A percentile compares a stretch with the other conserved stretches of the same genome.
Conservation (phyloP, 2,888 invertebrate species). For the Morpho achilles region DNA sequence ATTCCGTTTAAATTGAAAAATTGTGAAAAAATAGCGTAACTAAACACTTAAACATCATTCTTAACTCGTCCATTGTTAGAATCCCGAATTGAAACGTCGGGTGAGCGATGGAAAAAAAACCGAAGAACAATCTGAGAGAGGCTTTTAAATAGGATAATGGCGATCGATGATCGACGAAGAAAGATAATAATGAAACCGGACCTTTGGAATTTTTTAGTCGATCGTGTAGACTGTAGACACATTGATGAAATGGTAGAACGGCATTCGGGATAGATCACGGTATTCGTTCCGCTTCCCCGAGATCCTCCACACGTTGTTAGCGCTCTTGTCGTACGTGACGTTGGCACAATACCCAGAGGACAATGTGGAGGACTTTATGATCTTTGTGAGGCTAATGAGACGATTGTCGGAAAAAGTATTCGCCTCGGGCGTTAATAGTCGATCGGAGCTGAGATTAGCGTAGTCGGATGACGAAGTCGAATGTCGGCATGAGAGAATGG, state of each 20-base stretch:
- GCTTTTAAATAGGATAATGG: slow-evolving; percentile 78
- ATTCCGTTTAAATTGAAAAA: slow-evolving; percentile 74
- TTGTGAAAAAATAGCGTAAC: slow-evolving; percentile 76
- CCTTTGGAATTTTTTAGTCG: slow-evolving; percentile 61
- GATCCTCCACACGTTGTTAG: slow-evolving; percentile 75
- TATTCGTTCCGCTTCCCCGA: slow-evolving; percentile 74
- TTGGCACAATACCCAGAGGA: slow-evolving; percentile 50
- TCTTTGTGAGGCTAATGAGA: slow-evolving; percentile 70
- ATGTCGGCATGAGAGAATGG: slow-evolving; percentile 60
- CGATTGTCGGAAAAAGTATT: slow-evolving; percentile 60
- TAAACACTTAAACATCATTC: slow-evolving; percentile 79
- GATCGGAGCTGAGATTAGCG: slow-evolving; percentile 59
- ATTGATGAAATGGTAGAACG: slow-evolving; percentile 55
- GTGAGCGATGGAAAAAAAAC: slow-evolving; percentile 60
- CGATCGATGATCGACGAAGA: slow-evolving; percentile 75
- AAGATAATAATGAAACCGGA: slow-evolving; percentile 75
- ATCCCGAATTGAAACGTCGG: slow-evolving; percentile 68
- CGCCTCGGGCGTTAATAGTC: slow-evolving; percentile 54
- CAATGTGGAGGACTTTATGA: slow-evolving; percentile 64
- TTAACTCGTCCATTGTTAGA: slow-evolving; percentile 72
- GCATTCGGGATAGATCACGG: slow-evolving; percentile 62
- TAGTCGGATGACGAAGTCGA: slow-evolving; percentile 35
- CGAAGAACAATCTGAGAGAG: slow-evolving; percentile 76
- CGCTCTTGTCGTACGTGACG: slow-evolving; percentile 69
- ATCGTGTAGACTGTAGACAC: slow-evolving; percentile 52